Conservation (phyloP, 1,140 invertebrate species). For the Dinoponera quadriceps region DNA sequence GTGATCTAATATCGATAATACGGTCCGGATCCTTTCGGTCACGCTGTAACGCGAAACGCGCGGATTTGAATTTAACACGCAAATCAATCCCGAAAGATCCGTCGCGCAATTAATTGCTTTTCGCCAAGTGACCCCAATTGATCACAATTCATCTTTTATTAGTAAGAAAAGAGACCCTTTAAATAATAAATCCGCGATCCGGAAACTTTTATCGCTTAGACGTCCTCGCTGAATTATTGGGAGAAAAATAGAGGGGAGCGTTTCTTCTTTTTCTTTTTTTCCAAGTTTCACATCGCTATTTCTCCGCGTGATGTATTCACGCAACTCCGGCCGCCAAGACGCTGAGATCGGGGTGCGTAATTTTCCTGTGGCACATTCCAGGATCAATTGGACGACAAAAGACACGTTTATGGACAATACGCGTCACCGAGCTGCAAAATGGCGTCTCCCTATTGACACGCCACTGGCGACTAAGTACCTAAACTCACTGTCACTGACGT, state of each 20-base stretch:
- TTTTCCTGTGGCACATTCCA: constrained; percentile 59
- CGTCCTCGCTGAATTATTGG: constrained; percentile 2
- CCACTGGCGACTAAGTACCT: constrained; percentile 64
- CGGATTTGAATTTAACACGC: background rate
- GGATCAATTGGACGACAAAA: constrained; percentile 73
- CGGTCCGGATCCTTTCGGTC: background rate
- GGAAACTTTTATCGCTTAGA: background rate
- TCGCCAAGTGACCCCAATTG: no score
- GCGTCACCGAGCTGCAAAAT: constrained; percentile 56
- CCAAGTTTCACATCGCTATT: background rate
- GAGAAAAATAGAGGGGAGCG: background rate
- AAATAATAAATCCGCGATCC: background rate
- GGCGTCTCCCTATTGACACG: constrained; percentile 64
- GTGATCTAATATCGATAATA: constrained; percentile 16
- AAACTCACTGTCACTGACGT: constrained; percentile 69
- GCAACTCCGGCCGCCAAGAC: background rate
- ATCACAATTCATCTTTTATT: background rate
- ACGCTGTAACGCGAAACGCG: background rate
- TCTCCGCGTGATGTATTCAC: background rate
- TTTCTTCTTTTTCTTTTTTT: background rate
- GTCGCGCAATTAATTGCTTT: background rate
- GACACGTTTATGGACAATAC: constrained; percentile 71
- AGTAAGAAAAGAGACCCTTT: background rate
- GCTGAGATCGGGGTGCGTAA: constrained; percentile 40
- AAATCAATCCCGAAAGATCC: background rate